Evolutionary conservation across 2,888 invertebrate genomes (phyloP).

Genomic region (Chrysomela aeneicollis): DNA sequence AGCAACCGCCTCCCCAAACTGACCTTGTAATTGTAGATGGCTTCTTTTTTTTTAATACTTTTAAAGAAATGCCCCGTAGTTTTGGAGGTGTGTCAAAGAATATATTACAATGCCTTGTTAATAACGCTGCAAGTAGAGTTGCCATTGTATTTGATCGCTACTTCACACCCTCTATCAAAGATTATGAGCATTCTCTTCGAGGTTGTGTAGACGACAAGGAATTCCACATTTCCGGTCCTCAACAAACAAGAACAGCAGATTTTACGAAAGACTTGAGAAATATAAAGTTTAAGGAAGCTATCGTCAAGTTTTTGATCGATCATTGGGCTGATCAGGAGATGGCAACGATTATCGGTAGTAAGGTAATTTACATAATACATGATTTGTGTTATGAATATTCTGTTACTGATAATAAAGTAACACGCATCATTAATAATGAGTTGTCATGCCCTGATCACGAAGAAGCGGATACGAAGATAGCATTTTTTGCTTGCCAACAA

Average conservation of each 20-base stretch:
- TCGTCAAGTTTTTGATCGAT: conserved; percentile 47
- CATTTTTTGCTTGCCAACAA: conserved; percentile 28
- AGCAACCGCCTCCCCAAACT: conserved; percentile 34
- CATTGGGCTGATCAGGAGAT: conserved; percentile 47
- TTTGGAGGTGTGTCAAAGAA: conserved; percentile 45
- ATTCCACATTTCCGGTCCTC: conserved; percentile 30
- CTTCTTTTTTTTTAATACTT: conserved; percentile 37
- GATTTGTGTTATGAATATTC: conserved; percentile 42
- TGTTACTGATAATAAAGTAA: conserved; percentile 35
- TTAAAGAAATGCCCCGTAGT: conserved; percentile 35
- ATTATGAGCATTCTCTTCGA: conserved; percentile 42
- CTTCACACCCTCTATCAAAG: conserved; percentile 44
- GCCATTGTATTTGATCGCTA: conserved; percentile 42
- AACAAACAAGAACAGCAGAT: conserved; percentile 31
- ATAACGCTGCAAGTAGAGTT: conserved; percentile 31
- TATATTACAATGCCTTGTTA: conserved; percentile 41
- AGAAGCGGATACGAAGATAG: conserved; percentile 38
- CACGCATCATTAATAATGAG: conserved; percentile 25
- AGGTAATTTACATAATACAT: conserved; percentile 39
- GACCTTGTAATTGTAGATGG: conserved; percentile 42
- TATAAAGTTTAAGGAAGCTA: conserved; percentile 41
- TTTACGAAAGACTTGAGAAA: conserved; percentile 27
- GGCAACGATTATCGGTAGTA: conserved; percentile 43
- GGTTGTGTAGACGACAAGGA: conserved; percentile 27
- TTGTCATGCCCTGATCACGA: conserved; percentile 43